Base-by-base conservation (phyloP, 2,888 invertebrate genomes). In the Poecilus cupreus region DNA sequence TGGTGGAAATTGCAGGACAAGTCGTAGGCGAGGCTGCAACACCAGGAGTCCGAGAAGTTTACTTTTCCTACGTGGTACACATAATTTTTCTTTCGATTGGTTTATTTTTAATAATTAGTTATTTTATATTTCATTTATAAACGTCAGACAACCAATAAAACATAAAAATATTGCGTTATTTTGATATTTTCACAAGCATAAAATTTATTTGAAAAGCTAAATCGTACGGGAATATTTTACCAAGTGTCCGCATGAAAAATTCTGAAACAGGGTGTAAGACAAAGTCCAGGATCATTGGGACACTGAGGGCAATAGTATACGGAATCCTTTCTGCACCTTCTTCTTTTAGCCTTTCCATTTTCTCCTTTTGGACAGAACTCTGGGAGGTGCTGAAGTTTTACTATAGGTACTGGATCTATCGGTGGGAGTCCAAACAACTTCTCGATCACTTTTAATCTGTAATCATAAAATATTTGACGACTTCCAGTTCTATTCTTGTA, bases 281-380 rank as follows among this genome's bases (percentile, higher is more conserved):
- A 54, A 54, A 54, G 64, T 39, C 60, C 82, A 22, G 82, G 82
- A 11, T 16, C 46, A 64, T 32, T 39, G 18, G 32, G 26, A 75
- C 81, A 82, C 74, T 22, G 43, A 10, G 72, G 80, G 46, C 82
- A 82, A 74, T 46, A 80, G 49, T 80, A 82, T 22, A 82, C 32
- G 20, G 82, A 82, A 57, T 46, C 74, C 16, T 74, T 68, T 51
- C 64, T 24, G 26, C 82, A 83, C 26, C 82, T 54, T 57, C 82
- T 60, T 70, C 70, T 79, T 37, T 75, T 83, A 5, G 76, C 74
- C 16, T 78, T 81, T 22, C 68, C 76, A 13, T 78, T 80, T 70
- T 82, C 82, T 39, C 76, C 83, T 82, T 79, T 82, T 26, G 82
- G 82, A 70, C 82, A 83, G 39, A 75, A 68, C 16, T 82, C 83